A percentile compares a stretch with the other conserved stretches of the same genome.
Evolutionary conservation across 2,797 vertebrate genomes (phyloP).

Genomic region (Epinephelus malabaricus): DNA sequence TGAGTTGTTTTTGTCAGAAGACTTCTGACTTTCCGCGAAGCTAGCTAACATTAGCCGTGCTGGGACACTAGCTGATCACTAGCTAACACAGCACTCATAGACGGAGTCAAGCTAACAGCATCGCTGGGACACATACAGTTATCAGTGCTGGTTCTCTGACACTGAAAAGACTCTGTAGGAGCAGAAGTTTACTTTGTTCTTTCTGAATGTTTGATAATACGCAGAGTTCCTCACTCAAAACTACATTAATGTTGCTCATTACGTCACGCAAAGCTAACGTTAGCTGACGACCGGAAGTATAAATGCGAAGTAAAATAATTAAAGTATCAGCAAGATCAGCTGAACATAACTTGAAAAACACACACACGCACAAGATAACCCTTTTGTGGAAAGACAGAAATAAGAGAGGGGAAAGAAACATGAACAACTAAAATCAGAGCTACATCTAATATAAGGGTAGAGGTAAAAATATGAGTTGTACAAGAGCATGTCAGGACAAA

Average conservation of each 20-base stretch:
- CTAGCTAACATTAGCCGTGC: background rate
- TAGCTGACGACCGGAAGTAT: background rate
- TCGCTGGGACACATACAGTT: background rate
- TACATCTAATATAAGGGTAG: no score
- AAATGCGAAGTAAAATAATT: no score
- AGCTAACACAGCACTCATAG: background rate
- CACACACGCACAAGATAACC: no score
- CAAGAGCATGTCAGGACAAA: no score
- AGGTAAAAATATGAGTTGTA: no score
- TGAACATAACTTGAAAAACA: no score
- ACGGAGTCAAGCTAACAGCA: background rate
- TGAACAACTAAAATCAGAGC: no score
- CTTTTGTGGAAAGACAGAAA: no score
- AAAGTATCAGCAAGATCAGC: no score
- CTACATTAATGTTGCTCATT: no score
- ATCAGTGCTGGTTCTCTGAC: no score
- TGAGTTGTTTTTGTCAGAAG: constrained; percentile 39
- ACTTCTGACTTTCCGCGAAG: background rate
- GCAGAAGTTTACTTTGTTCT: background rate
- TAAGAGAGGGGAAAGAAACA: no score
- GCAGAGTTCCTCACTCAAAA: background rate
- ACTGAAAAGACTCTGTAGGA: background rate
- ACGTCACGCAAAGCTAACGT: background rate
- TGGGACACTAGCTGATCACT: background rate
- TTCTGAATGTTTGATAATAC: background rate